These are phyloP conservation scores for Thomomys bottae DNA, from an alignment of 2,113 vertebrate genomes.

Conservation along the genomic window DNA sequence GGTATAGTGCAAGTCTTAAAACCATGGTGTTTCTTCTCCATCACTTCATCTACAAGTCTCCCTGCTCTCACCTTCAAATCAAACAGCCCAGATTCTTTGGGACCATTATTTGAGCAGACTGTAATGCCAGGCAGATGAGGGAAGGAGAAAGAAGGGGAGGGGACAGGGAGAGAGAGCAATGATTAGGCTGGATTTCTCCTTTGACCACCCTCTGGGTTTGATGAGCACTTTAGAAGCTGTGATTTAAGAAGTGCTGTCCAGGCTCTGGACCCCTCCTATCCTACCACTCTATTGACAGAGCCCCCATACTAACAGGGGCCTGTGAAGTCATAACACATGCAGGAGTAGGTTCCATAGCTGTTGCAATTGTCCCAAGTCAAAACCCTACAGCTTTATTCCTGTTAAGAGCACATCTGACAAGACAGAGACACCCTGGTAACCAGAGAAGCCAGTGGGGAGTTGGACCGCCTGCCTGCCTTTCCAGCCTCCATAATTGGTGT, in stretches of 20 bases:
- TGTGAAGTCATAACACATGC: background rate
- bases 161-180: background rate
- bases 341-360: background rate
- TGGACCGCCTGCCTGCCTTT: slow-evolving; percentile 57
- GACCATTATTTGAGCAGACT: background rate
- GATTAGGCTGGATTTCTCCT: background rate
- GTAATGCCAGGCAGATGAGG: background rate
- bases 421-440: slow-evolving; percentile 67
- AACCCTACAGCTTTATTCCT: slow-evolving; percentile 36
- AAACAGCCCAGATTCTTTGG: slow-evolving; percentile 27
- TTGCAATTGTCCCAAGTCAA: background rate
- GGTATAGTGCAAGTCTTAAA: background rate
- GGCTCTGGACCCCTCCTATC: background rate
- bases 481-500: background rate
- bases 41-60: background rate
- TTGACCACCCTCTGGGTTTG: no score
- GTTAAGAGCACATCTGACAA: slow-evolving; percentile 21
- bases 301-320: slow-evolving; percentile 9
- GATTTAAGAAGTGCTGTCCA: background rate
- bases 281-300: background rate
- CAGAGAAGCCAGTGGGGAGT: slow-evolving; percentile 49
- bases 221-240: background rate
- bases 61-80: background rate
- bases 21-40: background rate
- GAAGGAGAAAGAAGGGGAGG: background rate